These are phyloP conservation scores for Strix aluco DNA, from an alignment of 2,113 vertebrate species.

Conservation along the genomic window DNA sequence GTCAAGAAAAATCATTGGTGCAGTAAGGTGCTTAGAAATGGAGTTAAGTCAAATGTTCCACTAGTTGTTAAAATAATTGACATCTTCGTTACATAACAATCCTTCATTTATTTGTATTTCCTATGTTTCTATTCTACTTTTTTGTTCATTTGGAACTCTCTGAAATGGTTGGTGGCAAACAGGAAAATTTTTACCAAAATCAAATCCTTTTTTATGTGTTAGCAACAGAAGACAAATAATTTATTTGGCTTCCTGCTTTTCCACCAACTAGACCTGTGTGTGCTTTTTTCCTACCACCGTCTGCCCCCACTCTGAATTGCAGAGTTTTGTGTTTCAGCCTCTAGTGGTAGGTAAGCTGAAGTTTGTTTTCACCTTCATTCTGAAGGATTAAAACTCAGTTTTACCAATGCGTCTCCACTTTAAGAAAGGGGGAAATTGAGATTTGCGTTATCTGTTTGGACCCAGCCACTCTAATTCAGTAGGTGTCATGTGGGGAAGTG, in stretches of 20 bases:
- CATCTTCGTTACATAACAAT: background rate
- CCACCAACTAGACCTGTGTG: background rate
- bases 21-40: conserved; percentile 37
- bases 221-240: background rate
- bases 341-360: background rate
- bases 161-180: background rate
- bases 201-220: background rate
- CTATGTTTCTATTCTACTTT: background rate
- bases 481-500: background rate
- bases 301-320: background rate
- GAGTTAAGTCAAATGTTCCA: background rate
- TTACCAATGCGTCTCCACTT: background rate
- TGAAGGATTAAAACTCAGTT: background rate
- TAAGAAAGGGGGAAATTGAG: background rate
- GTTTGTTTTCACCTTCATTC: background rate
- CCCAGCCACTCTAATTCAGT: background rate
- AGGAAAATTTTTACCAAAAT: background rate
- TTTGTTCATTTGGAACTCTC: background rate
- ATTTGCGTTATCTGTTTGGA: background rate
- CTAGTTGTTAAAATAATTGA: background rate
- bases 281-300: background rate
- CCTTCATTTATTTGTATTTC: background rate
- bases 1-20: conserved; percentile 34
- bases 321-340: background rate
- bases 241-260: background rate